Base-by-base conservation (phyloP, 2,888 invertebrate genomes). In the Yponomeuta sedellus region DNA sequence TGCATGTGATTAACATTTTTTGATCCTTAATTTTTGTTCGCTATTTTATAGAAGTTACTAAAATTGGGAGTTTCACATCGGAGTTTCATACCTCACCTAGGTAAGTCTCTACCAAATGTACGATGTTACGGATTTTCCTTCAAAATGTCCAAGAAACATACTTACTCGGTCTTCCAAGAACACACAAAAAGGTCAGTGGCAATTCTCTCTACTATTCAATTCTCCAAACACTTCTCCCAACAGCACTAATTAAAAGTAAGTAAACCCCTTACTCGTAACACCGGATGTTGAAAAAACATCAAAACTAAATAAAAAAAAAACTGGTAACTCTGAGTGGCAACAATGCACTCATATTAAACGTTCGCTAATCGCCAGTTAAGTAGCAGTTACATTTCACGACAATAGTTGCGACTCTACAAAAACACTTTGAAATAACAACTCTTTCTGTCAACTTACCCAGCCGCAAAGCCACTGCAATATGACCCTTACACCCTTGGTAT, bases 331-430 rank as follows among this genome's bases (percentile, higher is more conserved):
- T n/a, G 28, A 34, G 10, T 62, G 16, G 28, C 39, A 62, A 62
- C 59, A 59, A 59, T 59, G 44, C 44, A 59, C 22, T 59, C 8
- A 34, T 8, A 34, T 34, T 59, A 62, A 62, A 62, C 62, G 19
- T 39, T 62, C 34, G 10, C n/a, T n/a, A 62, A 62, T 62, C 34
- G 62, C 16, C 39, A 39, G n/a, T 39, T 34, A 62, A 62, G 28
- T 39, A 62, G 62, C 62, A 62, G 39, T 62, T 62, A 62, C 62
- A 39, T 62, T 62, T 39, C 20, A 62, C 20, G 59, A 52, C 44
- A 52, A 52, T 52, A 16, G 44, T 52, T 52, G 44, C 44, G 44
- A 52, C 44, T 52, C 2, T 52, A 52, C 44, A 52, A 52, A 25
- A 52, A 52, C 44, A 52, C 44, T 52, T 52, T 52, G 44, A 52